Evolutionary conservation across 2,888 invertebrate genomes (phyloP).

Genomic region (Pyrocoelia pectoralis): DNA sequence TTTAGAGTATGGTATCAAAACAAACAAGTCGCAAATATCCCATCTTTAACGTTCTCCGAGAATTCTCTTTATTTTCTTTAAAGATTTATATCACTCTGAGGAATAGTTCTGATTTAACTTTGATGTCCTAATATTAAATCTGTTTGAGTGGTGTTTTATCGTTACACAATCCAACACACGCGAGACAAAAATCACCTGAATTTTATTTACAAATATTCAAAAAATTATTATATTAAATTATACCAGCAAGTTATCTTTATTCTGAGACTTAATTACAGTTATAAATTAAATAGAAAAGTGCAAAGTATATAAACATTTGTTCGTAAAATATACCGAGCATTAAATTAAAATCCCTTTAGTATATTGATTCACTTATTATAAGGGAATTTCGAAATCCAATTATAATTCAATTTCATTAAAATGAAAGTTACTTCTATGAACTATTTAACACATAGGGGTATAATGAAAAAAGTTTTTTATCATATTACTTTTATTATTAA

Average conservation of each 20-base stretch:
- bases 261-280: too few relatives aligned
- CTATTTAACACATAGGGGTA: background rate
- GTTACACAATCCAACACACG: background rate
- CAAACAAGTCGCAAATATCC: constrained; percentile 13
- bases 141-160: background rate
- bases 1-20: constrained; percentile 21
- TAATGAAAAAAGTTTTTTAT: constrained; percentile 4
- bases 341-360: constrained; percentile 5
- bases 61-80: constrained; percentile 12
- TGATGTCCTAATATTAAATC: constrained; percentile 18
- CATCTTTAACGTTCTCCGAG: background rate
- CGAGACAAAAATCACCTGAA: background rate
- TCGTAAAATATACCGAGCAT: too few relatives aligned
- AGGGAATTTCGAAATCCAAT: background rate
- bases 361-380: background rate
- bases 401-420: constrained; percentile 7
- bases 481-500: background rate
- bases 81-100: constrained; percentile 8
- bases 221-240: too few relatives aligned
- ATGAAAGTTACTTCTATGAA: background rate
- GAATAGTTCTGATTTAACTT: constrained; percentile 17
- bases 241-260: too few relatives aligned
- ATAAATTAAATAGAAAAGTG: background rate
- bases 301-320: too few relatives aligned
- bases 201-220: too few relatives aligned